phyloP scores from a whole-genome alignment of 64 coral and sea anemone genomes.

The Pachyseris speciosa region DNA sequence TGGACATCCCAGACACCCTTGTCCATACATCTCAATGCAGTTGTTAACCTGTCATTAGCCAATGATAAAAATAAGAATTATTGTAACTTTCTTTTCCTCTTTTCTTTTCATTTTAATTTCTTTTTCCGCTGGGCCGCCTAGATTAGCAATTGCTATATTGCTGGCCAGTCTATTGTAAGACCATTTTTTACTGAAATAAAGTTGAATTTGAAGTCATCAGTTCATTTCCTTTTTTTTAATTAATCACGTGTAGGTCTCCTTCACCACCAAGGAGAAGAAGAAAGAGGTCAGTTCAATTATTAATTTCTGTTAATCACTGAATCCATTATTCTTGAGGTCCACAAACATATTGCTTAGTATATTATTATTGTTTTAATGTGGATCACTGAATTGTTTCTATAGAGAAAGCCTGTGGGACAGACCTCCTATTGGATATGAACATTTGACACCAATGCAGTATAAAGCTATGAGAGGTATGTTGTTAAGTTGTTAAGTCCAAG shows the following conservation, averaged over 20 bases:
- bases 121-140: too few relatives aligned
- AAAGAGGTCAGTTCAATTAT: neutral
- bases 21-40: neutral
- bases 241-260: neutral
- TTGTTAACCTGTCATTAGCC: too few relatives aligned
- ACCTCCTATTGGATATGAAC: conserved; percentile 80
- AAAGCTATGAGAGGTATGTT: conserved; percentile 88
- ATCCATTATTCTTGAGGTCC: too few relatives aligned
- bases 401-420: conserved; percentile 84
- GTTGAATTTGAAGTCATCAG: neutral
- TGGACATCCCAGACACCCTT: too few relatives aligned
- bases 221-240: neutral
- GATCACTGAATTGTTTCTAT: neutral
- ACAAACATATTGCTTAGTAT: too few relatives aligned
- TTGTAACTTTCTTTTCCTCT: too few relatives aligned
- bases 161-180: too few relatives aligned
- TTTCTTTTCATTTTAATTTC: too few relatives aligned
- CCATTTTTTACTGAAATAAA: too few relatives aligned
- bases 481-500: too few relatives aligned
- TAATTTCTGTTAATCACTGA: neutral
- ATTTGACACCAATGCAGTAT: conserved; percentile 67
- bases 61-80: too few relatives aligned
- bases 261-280: conserved; percentile 21
- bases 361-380: neutral
- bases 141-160: too few relatives aligned